Conservation (phyloP, 1,140 invertebrate species). For the Brachystomella parvula region DNA sequence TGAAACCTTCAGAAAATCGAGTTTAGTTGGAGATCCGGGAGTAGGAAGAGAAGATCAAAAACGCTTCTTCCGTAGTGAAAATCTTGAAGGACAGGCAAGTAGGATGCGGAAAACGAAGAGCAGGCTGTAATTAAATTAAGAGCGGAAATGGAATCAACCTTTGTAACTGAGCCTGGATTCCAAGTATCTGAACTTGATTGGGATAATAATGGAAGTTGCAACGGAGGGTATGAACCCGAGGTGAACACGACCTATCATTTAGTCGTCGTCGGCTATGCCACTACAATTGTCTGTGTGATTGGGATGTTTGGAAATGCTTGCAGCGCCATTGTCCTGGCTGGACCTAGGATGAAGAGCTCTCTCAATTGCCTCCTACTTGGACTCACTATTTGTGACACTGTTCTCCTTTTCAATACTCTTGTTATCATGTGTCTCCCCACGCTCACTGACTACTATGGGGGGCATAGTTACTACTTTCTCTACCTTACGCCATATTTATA, state of each 20-base stretch:
- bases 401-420: conserved; percentile 74
- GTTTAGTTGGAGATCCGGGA: too few species aligned
- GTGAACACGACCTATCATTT: not conserved
- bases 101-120: too few species aligned
- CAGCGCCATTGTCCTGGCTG: conserved; percentile 79
- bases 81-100: too few species aligned
- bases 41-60: too few species aligned
- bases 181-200: too few species aligned
- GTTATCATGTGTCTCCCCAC: conserved; percentile 76
- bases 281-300: conserved; percentile 65
- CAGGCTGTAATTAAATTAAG: too few species aligned
- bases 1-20: too few species aligned
- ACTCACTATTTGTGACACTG: conserved; percentile 78
- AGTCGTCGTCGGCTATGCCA: not conserved
- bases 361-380: conserved; percentile 87
- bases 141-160: too few species aligned
- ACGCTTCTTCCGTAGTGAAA: too few species aligned
- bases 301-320: conserved; percentile 82
- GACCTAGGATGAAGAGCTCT: conserved; percentile 85
- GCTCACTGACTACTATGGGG: conserved; percentile 64
- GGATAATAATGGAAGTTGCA: too few species aligned
- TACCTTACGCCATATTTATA: not conserved
- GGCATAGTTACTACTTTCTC: not conserved
- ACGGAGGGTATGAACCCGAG: not conserved
- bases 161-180: too few species aligned